Conservation (phyloP, 2,888 invertebrate species). For the Drosophila ezoana region DNA sequence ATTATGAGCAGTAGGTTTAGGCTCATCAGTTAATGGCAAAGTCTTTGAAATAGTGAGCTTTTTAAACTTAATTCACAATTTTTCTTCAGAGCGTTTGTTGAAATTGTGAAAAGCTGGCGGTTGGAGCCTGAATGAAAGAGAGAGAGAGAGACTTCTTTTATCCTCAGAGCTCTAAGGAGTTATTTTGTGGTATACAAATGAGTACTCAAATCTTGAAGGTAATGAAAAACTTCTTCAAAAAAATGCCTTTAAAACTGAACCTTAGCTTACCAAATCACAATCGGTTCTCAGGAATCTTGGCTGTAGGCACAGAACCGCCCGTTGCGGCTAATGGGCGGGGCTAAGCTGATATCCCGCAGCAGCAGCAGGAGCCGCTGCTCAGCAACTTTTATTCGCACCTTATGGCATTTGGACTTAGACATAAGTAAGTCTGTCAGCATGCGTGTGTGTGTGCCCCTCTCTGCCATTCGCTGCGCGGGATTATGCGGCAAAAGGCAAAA, state of each 20-base stretch:
- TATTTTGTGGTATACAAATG: no score
- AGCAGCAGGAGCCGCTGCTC: constrained; percentile 35
- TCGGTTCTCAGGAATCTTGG: constrained; percentile 20
- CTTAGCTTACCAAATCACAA: constrained; percentile 10
- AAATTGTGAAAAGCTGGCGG: no score
- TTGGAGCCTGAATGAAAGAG: no score
- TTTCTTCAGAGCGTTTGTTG: no score
- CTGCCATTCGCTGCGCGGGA: constrained; percentile 35
- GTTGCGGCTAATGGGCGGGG: constrained; percentile 19
- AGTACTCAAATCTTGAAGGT: no score
- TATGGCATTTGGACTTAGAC: constrained; percentile 68
- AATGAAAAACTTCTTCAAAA: no score
- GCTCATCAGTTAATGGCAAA: neutral
- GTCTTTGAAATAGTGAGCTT: no score
- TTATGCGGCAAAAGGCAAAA: constrained; percentile 69
- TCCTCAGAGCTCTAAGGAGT: accelerated
- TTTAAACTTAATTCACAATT: no score
- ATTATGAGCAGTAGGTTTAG: no score
- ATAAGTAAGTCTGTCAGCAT: constrained; percentile 76
- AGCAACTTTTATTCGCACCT: constrained; percentile 75
- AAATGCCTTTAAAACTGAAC: neutral
- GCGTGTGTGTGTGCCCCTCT: constrained; percentile 63
- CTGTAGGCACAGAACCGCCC: constrained; percentile 17
- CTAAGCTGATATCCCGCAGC: constrained; percentile 44
- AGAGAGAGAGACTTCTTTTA: no score